phyloP scores from a whole-genome alignment of 2,797 vertebrate genomes.

The Discoglossus pictus region DNA sequence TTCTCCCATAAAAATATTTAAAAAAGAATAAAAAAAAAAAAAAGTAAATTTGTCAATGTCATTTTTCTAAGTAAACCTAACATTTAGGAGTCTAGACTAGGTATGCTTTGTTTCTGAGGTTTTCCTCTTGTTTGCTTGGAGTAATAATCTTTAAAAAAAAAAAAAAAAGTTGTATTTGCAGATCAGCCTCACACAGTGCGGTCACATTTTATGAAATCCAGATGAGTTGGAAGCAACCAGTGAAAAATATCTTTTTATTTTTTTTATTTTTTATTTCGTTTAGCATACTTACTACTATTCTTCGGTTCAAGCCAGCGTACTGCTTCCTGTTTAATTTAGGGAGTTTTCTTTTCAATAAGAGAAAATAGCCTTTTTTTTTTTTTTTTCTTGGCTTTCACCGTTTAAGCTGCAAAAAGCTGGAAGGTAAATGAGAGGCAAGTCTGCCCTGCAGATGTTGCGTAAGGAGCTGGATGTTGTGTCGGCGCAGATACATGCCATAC shows the following conservation, averaged over 20 bases:
- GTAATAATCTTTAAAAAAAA: neutral
- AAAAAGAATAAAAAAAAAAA: too few relatives aligned
- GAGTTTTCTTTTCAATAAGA: slow-evolving; percentile 56
- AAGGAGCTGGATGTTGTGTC: slow-evolving; percentile 67
- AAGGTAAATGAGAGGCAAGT: slow-evolving; percentile 62
- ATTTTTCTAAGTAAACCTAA: too few relatives aligned
- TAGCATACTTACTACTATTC: slow-evolving; percentile 57
- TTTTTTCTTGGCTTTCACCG: slow-evolving; percentile 53
- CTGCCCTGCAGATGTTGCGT: slow-evolving; percentile 69
- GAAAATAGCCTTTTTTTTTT: slow-evolving; percentile 54
- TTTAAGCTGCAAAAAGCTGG: slow-evolving; percentile 63
- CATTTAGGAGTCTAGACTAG: slow-evolving; percentile 16
- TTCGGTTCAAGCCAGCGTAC: slow-evolving; percentile 55
- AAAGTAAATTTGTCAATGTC: too few relatives aligned
- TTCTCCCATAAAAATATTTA: too few relatives aligned
- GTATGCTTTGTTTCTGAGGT: slow-evolving; percentile 9
- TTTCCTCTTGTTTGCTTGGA: slow-evolving; percentile 23
- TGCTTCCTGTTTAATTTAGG: slow-evolving; percentile 71
- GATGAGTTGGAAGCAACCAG: slow-evolving; percentile 67
- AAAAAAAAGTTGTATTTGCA: slow-evolving; percentile 56
- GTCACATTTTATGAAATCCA: slow-evolving; percentile 71
- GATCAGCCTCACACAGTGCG: slow-evolving; percentile 62
- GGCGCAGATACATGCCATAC: slow-evolving; percentile 62
- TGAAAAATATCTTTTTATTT: slow-evolving; percentile 59
- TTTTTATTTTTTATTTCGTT: slow-evolving; percentile 56